Percentiles rank a stretch among this genome's conserved stretches.
phyloP scores from a whole-genome alignment of 2,888 invertebrate species.

The Crioceris asparagi region DNA sequence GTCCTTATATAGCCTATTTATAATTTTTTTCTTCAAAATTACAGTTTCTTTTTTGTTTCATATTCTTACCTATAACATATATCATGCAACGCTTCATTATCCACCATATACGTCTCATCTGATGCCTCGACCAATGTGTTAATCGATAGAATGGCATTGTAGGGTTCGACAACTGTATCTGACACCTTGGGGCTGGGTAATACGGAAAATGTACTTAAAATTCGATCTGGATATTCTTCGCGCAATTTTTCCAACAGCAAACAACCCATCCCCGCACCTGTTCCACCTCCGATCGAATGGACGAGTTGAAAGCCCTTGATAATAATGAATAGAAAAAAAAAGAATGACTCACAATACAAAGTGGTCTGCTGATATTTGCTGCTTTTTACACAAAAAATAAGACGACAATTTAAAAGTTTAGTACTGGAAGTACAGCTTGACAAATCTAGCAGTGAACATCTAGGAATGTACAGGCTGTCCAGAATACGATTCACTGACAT shows the following conservation, averaged over 20 bases:
- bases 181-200: conserved; percentile 56
- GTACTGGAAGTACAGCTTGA: too few relatives aligned
- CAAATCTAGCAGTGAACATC: too few relatives aligned
- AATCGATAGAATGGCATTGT: conserved; percentile 49
- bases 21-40: too few relatives aligned
- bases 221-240: conserved; percentile 68
- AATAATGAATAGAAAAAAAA: neutral
- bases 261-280: conserved; percentile 59
- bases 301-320: conserved; percentile 61
- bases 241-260: conserved; percentile 61
- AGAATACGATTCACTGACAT: too few relatives aligned
- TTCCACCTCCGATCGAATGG: conserved; percentile 68
- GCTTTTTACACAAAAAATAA: too few relatives aligned
- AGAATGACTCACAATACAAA: neutral
- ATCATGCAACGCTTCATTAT: conserved; percentile 54
- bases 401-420: too few relatives aligned
- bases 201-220: conserved; percentile 63
- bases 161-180: conserved; percentile 55
- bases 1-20: too few relatives aligned
- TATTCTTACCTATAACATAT: conserved; percentile 45
- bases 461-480: too few relatives aligned
- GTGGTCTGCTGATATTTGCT: too few relatives aligned
- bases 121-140: conserved; percentile 49
- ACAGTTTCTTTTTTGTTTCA: too few relatives aligned
- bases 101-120: conserved; percentile 51